Evolutionary conservation across 2,888 invertebrate genomes (phyloP).

Genomic region (Drosophila macrothrix): DNA sequence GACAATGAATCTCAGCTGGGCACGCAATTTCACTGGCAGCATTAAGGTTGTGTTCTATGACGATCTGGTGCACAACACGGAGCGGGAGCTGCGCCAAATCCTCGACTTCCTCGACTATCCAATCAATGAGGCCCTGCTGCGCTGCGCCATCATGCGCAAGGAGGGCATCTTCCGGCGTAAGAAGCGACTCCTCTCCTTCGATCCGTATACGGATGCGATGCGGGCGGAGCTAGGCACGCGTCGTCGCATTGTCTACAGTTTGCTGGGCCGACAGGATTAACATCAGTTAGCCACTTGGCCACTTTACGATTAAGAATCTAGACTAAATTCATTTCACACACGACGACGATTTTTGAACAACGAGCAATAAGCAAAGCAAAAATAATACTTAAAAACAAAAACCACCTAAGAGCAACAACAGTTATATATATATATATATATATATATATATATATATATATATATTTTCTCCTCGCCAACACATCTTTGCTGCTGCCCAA

Average conservation of each 20-base stretch:
- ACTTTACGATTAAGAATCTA: not conserved
- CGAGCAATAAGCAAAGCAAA: conserved; percentile 22
- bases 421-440: conserved; percentile 12
- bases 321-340: not conserved
- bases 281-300: not conserved
- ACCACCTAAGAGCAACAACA: conserved; percentile 40
- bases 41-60: conserved; percentile 90
- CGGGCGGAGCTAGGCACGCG: conserved; percentile 85
- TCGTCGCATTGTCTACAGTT: conserved; percentile 86
- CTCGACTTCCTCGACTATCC: conserved; percentile 87
- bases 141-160: conserved; percentile 87
- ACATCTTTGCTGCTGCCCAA: conserved; percentile 7
- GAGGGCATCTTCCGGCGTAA: conserved; percentile 91
- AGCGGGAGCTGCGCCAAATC: conserved; percentile 87
- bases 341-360: conserved; percentile 22
- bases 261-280: conserved; percentile 75
- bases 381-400: conserved; percentile 12
- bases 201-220: conserved; percentile 90
- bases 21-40: conserved; percentile 89
- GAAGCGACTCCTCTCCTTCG: conserved; percentile 88
- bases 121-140: conserved; percentile 86
- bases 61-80: conserved; percentile 88
- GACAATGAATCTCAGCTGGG: conserved; percentile 89
- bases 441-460: too few species aligned
- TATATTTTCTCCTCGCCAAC: not conserved